Percentiles rank a stretch among this genome's conserved stretches.
These are phyloP conservation scores for Albula goreensis DNA, from an alignment of 2,113 vertebrate species.

Conservation along the genomic window DNA sequence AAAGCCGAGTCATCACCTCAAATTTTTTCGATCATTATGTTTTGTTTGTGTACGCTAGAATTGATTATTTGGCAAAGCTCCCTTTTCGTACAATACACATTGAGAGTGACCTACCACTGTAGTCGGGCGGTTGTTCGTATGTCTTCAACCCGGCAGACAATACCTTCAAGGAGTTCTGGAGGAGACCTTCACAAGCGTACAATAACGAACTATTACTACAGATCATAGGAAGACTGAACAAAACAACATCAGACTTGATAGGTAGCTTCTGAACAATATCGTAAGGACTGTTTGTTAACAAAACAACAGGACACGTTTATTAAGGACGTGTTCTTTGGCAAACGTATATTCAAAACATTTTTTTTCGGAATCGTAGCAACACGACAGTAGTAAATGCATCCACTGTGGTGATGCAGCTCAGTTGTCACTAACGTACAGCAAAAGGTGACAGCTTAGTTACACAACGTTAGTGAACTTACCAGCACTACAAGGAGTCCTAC, in stretches of 20 bases:
- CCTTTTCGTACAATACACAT: neutral
- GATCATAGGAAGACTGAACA: neutral
- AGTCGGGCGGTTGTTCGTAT: constrained; percentile 72
- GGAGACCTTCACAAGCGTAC: constrained; percentile 46
- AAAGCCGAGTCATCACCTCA: no score
- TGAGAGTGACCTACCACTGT: constrained; percentile 69
- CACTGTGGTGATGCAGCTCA: neutral
- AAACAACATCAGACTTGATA: neutral
- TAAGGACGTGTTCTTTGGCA: no score
- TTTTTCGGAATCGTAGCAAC: no score
- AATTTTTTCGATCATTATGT: no score
- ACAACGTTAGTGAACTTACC: constrained; percentile 48
- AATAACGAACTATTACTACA: neutral
- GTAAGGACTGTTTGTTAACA: no score
- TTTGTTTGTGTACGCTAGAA: no score
- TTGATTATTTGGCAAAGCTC: no score
- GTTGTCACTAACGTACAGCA: neutral
- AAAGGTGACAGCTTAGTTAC: neutral
- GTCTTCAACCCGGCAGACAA: constrained; percentile 76
- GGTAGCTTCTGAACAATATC: no score
- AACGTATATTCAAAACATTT: no score
- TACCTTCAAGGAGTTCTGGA: constrained; percentile 52
- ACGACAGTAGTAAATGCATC: no score
- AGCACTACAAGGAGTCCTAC: constrained; percentile 35
- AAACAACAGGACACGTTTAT: neutral